Percentiles rank a stretch among this genome's conserved stretches.
phyloP scores from a whole-genome alignment of 2,888 invertebrate genomes.

The Athrips mouffetella region DNA sequence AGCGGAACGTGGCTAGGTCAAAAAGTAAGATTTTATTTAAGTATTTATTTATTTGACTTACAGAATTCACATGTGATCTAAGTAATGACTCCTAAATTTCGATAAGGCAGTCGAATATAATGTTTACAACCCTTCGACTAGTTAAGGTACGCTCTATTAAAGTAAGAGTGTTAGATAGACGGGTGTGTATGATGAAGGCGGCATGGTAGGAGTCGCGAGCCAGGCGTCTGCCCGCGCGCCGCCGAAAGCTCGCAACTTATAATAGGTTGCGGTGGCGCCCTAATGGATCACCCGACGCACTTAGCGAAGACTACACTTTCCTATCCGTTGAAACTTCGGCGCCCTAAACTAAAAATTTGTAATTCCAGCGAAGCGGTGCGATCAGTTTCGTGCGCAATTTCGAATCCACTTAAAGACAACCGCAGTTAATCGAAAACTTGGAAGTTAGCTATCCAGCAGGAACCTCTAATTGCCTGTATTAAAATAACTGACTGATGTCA shows the following conservation, averaged over 20 bases:
- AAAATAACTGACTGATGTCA: slow-evolving; percentile 77
- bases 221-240: neutral
- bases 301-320: slow-evolving; percentile 27
- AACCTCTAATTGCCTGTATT: slow-evolving; percentile 75
- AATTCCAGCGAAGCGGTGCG: slow-evolving; percentile 26
- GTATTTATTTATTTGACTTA: no score
- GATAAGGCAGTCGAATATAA: no score
- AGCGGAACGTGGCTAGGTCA: no score
- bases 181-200: neutral
- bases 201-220: neutral
- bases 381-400: slow-evolving; percentile 69
- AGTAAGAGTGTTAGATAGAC: neutral
- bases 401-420: slow-evolving; percentile 74
- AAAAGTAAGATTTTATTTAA: no score
- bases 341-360: slow-evolving; percentile 22
- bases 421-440: slow-evolving; percentile 76
- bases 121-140: no score
- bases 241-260: slow-evolving; percentile 25
- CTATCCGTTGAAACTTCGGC: slow-evolving; percentile 22
- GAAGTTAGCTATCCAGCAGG: slow-evolving; percentile 53
- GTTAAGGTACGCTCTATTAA: no score
- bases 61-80: no score
- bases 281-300: slow-evolving; percentile 31
- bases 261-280: slow-evolving; percentile 30
- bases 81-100: no score